Conservation (phyloP, 2,113 vertebrate genomes). For the Pangasianodon hypophthalmus region DNA sequence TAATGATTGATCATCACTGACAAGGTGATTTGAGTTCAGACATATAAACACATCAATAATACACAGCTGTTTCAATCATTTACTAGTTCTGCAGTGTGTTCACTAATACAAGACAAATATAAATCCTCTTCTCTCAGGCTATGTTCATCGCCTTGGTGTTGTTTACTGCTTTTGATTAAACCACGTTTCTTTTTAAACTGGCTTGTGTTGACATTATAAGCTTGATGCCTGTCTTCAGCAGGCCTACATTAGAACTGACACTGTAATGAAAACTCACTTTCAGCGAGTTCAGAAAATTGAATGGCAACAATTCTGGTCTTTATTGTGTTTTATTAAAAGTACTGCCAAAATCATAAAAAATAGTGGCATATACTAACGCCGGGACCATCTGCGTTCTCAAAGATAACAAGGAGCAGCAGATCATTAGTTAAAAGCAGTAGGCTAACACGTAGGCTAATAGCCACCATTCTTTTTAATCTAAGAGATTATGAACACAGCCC, state of each 20-base stretch:
- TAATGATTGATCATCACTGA: conserved; percentile 39
- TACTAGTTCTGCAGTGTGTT: not conserved
- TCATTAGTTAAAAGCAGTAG: conserved; percentile 56
- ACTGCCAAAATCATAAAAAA: conserved; percentile 44
- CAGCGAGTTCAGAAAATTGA: conserved; percentile 32
- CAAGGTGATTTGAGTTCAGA: conserved; percentile 25
- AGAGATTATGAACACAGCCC: conserved; percentile 44
- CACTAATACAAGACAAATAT: conserved; percentile 26
- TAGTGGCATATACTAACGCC: conserved; percentile 11
- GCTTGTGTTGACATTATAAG: conserved; percentile 37
- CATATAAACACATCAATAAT: conserved; percentile 33
- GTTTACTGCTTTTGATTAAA: conserved; percentile 44
- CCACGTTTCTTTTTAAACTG: conserved; percentile 17
- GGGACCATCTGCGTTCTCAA: conserved; percentile 41
- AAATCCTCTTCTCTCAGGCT: conserved; percentile 29
- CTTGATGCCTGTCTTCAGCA: conserved; percentile 35
- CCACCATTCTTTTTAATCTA: conserved; percentile 57
- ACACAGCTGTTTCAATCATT: conserved; percentile 28
- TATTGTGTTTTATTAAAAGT: conserved; percentile 46
- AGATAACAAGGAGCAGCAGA: conserved; percentile 56
- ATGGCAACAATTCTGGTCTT: conserved; percentile 39
- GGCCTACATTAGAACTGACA: conserved; percentile 45
- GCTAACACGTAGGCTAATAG: conserved; percentile 41
- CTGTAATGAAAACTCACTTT: conserved; percentile 50
- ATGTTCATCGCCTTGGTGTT: conserved; percentile 10